Evolutionary conservation across 2,113 vertebrate genomes (phyloP).

Genomic region (Eira barbara): DNA sequence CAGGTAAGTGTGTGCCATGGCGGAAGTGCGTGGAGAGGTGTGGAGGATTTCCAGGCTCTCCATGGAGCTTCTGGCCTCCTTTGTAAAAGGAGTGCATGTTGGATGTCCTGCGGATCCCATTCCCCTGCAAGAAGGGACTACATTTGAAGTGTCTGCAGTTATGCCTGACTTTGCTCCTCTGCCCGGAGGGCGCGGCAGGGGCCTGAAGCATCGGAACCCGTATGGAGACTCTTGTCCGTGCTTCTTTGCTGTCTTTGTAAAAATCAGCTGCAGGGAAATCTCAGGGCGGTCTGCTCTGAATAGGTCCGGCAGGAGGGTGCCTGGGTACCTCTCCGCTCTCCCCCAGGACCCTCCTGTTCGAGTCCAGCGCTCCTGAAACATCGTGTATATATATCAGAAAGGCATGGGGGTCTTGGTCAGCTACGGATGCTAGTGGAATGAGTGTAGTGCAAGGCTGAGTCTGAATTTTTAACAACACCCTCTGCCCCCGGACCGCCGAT

Average conservation of each 20-base stretch:
- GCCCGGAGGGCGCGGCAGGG: background rate
- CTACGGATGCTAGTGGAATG: background rate
- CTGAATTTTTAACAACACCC: background rate
- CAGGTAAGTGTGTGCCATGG: background rate
- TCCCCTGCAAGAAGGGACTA: background rate
- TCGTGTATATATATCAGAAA: background rate
- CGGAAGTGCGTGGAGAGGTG: background rate
- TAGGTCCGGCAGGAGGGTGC: background rate
- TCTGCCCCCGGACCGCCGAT: accelerated
- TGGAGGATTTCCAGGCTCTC: background rate
- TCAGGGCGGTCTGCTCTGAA: background rate
- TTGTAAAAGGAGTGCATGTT: background rate
- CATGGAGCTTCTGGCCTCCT: accelerated
- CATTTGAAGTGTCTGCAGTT: background rate
- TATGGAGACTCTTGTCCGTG: background rate
- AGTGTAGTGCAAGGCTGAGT: background rate
- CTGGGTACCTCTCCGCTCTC: background rate
- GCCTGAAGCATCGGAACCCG: background rate
- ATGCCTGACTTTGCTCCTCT: background rate
- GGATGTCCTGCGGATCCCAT: background rate
- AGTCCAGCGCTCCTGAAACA: background rate
- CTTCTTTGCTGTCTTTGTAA: background rate
- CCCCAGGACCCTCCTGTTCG: background rate
- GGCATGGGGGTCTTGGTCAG: background rate
- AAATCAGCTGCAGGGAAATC: background rate